Conservation (phyloP, 2,888 invertebrate species). For the Malacosoma neustria region DNA sequence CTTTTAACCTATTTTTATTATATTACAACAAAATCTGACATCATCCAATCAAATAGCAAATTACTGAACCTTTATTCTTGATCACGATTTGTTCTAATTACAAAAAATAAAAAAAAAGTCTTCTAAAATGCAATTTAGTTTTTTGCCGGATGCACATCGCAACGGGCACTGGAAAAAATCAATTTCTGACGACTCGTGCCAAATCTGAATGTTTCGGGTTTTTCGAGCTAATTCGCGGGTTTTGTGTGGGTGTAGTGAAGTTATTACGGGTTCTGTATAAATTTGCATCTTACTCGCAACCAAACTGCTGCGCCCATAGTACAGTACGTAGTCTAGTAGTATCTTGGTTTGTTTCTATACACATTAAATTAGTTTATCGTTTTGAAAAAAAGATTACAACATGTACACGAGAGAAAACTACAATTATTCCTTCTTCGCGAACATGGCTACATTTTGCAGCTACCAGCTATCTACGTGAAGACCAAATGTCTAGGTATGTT, state of each 20-base stretch:
- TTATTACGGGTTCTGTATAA: slow-evolving; percentile 7
- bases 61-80: slow-evolving; percentile 16
- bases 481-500: too few species aligned
- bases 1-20: slow-evolving; percentile 19
- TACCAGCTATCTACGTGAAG: too few species aligned
- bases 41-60: slow-evolving; percentile 50
- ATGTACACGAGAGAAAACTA: too few species aligned
- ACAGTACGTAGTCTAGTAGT: too few species aligned
- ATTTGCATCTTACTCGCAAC: too few species aligned
- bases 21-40: slow-evolving; percentile 28
- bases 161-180: slow-evolving; percentile 41
- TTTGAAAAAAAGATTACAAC: too few species aligned
- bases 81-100: slow-evolving; percentile 47
- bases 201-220: slow-evolving; percentile 21
- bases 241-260: slow-evolving; percentile 2
- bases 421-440: too few species aligned
- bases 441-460: too few species aligned
- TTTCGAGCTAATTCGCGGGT: slow-evolving; percentile 12
- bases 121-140: slow-evolving; percentile 38
- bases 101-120: slow-evolving; percentile 33
- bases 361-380: too few species aligned
- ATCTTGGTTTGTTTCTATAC: too few species aligned
- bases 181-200: slow-evolving; percentile 53
- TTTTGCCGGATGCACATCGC: slow-evolving; percentile 36
- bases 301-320: too few species aligned